Conservation (phyloP, 1,140 invertebrate genomes). For the Danaus plexippus region DNA sequence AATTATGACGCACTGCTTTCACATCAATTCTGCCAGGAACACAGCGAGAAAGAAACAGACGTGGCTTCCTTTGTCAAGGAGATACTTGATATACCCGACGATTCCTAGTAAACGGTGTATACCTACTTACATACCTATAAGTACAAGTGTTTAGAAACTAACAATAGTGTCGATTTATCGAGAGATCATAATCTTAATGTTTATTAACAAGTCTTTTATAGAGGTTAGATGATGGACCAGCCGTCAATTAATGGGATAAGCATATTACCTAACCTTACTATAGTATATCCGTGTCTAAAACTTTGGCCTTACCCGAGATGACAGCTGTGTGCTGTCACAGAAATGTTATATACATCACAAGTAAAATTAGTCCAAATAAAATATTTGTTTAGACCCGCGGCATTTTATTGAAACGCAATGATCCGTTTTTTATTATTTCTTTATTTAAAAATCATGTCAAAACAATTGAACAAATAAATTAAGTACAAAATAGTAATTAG, state of each 20-base stretch:
- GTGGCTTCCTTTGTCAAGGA: constrained; percentile 89
- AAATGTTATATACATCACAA: constrained; percentile 60
- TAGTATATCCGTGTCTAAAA: background rate
- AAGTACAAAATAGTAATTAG: constrained; percentile 56
- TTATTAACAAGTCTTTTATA: constrained; percentile 55
- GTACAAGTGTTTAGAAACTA: constrained; percentile 69
- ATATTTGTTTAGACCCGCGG: constrained; percentile 43
- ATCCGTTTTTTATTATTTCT: constrained; percentile 11
- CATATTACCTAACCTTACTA: too few relatives aligned
- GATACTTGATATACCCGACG: constrained; percentile 76
- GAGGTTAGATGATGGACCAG: too few relatives aligned
- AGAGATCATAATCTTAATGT: constrained; percentile 43
- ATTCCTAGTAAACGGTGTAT: constrained; percentile 51
- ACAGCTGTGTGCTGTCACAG: constrained; percentile 27
- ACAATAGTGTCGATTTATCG: constrained; percentile 50
- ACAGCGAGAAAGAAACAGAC: constrained; percentile 82
- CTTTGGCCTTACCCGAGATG: constrained; percentile 29
- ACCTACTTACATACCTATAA: constrained; percentile 55
- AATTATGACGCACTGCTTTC: constrained; percentile 94
- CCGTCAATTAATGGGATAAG: too few relatives aligned
- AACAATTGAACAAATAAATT: constrained; percentile 42
- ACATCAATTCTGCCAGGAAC: constrained; percentile 87
- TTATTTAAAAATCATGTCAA: constrained; percentile 24
- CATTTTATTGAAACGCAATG: background rate
- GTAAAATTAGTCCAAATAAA: constrained; percentile 58